phyloP scores from a whole-genome alignment of 2,888 invertebrate species.

The Cosmia pyralina region DNA sequence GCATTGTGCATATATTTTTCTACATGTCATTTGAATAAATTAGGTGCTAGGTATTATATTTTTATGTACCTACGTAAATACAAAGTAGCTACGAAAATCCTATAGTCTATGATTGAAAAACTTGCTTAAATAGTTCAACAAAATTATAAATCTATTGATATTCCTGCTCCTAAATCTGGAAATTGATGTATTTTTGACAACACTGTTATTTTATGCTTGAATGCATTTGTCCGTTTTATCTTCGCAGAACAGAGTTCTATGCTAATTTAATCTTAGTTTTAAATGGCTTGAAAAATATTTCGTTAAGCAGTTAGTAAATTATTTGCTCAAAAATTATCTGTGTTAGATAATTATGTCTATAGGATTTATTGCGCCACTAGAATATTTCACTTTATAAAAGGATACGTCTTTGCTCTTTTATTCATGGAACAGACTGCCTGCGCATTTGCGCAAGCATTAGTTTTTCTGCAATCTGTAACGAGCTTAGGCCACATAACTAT shows the following conservation, averaged over 20 bases:
- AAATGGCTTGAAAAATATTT: constrained; percentile 43
- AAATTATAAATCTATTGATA: constrained; percentile 23
- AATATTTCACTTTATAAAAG: constrained; percentile 12
- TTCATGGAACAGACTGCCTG: constrained; percentile 1
- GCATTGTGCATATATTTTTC: constrained; percentile 69
- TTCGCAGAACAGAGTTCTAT: constrained; percentile 33
- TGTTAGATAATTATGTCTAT: constrained; percentile 41
- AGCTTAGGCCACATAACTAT: constrained; percentile 41
- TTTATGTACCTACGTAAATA: constrained; percentile 36
- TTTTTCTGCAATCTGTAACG: constrained; percentile 9
- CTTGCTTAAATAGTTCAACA: constrained; percentile 6
- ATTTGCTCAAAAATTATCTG: constrained; percentile 54
- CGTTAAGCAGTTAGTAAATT: constrained; percentile 43
- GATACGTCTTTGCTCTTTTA: background rate
- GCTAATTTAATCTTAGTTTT: constrained; percentile 20
- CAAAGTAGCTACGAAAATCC: constrained; percentile 19
- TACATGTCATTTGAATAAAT: constrained; percentile 53
- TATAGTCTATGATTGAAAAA: constrained; percentile 23
- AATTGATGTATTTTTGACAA: constrained; percentile 14
- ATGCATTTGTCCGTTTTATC: constrained; percentile 6
- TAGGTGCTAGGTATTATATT: constrained; percentile 59
- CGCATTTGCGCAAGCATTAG: background rate
- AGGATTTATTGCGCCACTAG: constrained; percentile 16
- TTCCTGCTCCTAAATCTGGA: constrained; percentile 7
- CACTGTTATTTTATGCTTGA: background rate